Base-by-base conservation (phyloP, 1,140 invertebrate species). In the Lucilia cuprina region DNA sequence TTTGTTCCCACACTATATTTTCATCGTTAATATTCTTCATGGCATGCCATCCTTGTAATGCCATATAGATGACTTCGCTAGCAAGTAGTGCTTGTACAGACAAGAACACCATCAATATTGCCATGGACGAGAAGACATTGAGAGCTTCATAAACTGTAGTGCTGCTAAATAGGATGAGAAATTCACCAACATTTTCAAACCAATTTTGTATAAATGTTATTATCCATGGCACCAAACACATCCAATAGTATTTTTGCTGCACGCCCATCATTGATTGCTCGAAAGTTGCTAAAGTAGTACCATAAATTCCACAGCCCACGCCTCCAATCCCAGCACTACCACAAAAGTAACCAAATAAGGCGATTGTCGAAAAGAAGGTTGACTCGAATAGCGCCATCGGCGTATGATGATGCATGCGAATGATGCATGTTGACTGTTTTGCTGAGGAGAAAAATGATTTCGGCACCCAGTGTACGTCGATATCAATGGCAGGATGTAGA, bases 361-460 rank as follows among this genome's bases (percentile, higher is more conserved):
- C 84, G 74, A 83, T 25, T 41, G 47, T 19, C 30, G 78, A 60
- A 74, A 84, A 83, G 19, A 84, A 84, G 7, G 78, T 50, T n/a
- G 84, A 75, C 49, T 84, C 84, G 17, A 83, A 41, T 2, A 77
- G 30, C 47, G 49, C 70, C 60, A 83, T 49, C 35, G 80, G 84
- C 80, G 35, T 55, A 74, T 84, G 74, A 55, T 41, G 8, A 70
- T 84, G 84, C 82, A 83, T 83, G n/a, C 82, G 84, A n/a, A 84
- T 83, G 80, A 84, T 84, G 84, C 84, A 84, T 74, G 84, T 84
- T 41, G 82, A 74, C 65, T 82, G 78, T 60, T 82, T 82, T 5
- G 80, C 84, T 7, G 82, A 83, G 49, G 74, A 74, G 49, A 84
- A 84, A 34, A 55, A 83, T 13, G 65, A 74, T 77, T 75, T 83